Evolutionary conservation across 2,113 vertebrate genomes (phyloP).

Genomic region (Paramormyrops kingsleyae): DNA sequence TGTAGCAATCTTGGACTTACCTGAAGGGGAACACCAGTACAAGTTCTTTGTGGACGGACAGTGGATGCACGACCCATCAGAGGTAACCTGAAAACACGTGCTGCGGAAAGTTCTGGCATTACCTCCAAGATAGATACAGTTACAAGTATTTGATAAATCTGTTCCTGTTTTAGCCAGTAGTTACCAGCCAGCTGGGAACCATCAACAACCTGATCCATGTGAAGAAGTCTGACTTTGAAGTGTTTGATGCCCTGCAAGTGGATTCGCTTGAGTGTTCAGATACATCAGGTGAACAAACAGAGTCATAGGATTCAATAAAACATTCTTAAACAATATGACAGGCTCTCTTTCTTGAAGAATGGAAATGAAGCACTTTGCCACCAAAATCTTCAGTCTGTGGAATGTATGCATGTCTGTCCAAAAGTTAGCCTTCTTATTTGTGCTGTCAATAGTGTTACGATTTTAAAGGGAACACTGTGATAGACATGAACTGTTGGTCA

Average conservation of each 20-base stretch:
- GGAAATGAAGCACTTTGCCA: neutral
- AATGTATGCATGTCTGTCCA: neutral
- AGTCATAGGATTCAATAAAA: neutral
- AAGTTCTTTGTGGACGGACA: constrained; percentile 99
- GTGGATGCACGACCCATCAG: constrained; percentile 89
- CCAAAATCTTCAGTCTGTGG: neutral
- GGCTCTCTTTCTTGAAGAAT: neutral
- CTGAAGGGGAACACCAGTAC: constrained; percentile 95
- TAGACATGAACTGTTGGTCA: neutral
- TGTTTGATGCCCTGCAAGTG: constrained; percentile 90
- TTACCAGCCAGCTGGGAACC: constrained; percentile 93
- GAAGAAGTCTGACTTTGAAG: constrained; percentile 96
- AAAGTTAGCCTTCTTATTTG: neutral
- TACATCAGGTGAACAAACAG: constrained; percentile 73
- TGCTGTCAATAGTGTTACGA: neutral
- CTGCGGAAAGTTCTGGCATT: neutral
- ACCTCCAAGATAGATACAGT: neutral
- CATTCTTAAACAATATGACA: neutral
- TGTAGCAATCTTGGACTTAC: constrained; percentile 91
- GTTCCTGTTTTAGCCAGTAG: constrained; percentile 69
- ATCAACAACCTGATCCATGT: constrained; percentile 96
- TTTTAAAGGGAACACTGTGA: neutral
- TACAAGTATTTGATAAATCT: neutral
- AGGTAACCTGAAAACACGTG: constrained; percentile 62
- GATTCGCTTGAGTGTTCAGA: constrained; percentile 93